These are phyloP conservation scores for Heliconius charithonia DNA, from an alignment of 2,888 invertebrate genomes.

Conservation along the genomic window DNA sequence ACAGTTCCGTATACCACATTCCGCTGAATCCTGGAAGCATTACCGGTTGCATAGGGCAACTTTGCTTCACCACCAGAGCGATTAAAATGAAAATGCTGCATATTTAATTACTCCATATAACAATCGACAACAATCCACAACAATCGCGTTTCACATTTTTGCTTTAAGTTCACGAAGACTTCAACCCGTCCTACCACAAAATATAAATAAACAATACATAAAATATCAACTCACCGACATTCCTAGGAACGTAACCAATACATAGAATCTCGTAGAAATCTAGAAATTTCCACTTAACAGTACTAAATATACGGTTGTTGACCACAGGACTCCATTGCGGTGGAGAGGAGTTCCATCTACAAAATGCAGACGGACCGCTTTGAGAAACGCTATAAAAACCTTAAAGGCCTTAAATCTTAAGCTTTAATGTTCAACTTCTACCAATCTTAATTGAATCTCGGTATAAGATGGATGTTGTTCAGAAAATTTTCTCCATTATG, in stretches of 20 bases:
- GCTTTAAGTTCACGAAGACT: too few species aligned
- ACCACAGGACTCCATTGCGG: constrained; percentile 55
- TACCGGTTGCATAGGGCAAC: too few species aligned
- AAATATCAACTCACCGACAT: not conserved
- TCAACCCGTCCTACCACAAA: not conserved
- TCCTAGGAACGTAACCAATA: not conserved
- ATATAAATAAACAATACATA: not conserved
- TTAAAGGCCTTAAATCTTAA: constrained; percentile 20
- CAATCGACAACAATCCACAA: not conserved
- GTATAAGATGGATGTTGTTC: constrained; percentile 24
- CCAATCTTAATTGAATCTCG: constrained; percentile 27
- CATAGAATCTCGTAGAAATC: not conserved
- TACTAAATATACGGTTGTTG: constrained; percentile 43
- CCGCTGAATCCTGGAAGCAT: too few species aligned
- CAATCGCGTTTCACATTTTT: too few species aligned
- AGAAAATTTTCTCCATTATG: not conserved
- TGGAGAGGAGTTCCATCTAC: constrained; percentile 49
- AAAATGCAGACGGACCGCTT: constrained; percentile 60
- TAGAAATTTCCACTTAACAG: constrained; percentile 27
- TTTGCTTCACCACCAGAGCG: too few species aligned
- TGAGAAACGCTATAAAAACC: constrained; percentile 26
- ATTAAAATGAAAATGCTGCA: too few species aligned
- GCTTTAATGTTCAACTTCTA: constrained; percentile 25
- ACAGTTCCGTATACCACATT: too few species aligned
- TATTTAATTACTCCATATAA: not conserved